phyloP scores from a whole-genome alignment of 2,113 vertebrate genomes.

The Hystrix brachyura region DNA sequence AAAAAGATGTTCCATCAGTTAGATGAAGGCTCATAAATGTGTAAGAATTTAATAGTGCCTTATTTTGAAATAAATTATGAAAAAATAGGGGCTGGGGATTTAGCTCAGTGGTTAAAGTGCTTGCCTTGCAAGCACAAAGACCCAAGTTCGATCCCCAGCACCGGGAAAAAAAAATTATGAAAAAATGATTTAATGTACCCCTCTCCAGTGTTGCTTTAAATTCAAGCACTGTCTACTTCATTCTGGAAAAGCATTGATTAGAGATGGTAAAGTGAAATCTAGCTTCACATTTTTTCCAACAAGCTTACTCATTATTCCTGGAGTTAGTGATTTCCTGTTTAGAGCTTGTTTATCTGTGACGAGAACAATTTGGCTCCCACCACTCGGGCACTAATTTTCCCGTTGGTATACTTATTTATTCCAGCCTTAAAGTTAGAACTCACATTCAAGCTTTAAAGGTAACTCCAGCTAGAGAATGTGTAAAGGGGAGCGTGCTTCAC shows the following conservation, averaged over 20 bases:
- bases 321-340: neutral
- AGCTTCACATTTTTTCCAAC: conserved; percentile 17
- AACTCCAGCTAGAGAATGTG: conserved; percentile 17
- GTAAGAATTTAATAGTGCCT: conserved; percentile 28
- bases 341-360: neutral
- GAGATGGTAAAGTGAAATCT: conserved; percentile 62
- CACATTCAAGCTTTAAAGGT: neutral
- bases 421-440: conserved; percentile 30
- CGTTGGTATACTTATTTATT: neutral
- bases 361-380: neutral
- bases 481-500: conserved; percentile 24
- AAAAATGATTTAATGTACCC: neutral
- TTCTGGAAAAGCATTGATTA: conserved; percentile 27
- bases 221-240: neutral
- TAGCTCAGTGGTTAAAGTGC: too few relatives aligned
- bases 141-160: too few relatives aligned
- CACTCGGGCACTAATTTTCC: neutral
- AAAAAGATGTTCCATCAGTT: neutral
- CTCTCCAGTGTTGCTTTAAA: neutral
- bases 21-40: conserved; percentile 46
- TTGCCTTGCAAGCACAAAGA: too few relatives aligned
- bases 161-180: conserved; percentile 29
- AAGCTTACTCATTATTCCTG: neutral
- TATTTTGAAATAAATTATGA: conserved; percentile 56
- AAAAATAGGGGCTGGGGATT: neutral